Conservation (phyloP, 1,140 invertebrate species). For the Bombus sibiricus region DNA sequence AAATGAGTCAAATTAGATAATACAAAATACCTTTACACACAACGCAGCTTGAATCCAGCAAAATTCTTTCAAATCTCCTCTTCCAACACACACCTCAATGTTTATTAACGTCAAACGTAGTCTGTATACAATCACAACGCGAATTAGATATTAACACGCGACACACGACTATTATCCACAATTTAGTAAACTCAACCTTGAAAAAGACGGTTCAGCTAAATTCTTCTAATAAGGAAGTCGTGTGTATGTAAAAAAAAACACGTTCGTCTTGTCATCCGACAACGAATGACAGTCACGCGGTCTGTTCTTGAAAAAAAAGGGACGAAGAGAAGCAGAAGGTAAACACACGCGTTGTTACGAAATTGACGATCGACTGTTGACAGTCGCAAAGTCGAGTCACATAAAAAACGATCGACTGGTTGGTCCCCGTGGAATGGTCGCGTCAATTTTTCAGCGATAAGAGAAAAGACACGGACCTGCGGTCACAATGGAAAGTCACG, state of each 20-base stretch:
- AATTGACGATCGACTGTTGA: neutral
- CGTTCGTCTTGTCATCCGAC: neutral
- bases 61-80: neutral
- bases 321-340: neutral
- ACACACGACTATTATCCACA: neutral
- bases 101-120: neutral
- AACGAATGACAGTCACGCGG: neutral
- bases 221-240: neutral
- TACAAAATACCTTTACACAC: neutral
- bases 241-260: neutral
- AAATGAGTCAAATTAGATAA: neutral
- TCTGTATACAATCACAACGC: neutral
- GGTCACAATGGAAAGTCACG: slow-evolving; percentile 9
- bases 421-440: neutral
- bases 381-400: neutral
- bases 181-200: neutral
- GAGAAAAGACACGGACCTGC: neutral
- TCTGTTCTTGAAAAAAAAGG: neutral
- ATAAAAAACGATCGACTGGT: neutral
- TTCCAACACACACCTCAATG: neutral
- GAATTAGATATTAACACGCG: neutral
- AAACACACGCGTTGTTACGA: slow-evolving; percentile 2
- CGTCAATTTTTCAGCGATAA: neutral
- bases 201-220: neutral
- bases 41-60: neutral